phyloP scores from a whole-genome alignment of 2,797 vertebrate species.

The Enteromius paludinosus region DNA sequence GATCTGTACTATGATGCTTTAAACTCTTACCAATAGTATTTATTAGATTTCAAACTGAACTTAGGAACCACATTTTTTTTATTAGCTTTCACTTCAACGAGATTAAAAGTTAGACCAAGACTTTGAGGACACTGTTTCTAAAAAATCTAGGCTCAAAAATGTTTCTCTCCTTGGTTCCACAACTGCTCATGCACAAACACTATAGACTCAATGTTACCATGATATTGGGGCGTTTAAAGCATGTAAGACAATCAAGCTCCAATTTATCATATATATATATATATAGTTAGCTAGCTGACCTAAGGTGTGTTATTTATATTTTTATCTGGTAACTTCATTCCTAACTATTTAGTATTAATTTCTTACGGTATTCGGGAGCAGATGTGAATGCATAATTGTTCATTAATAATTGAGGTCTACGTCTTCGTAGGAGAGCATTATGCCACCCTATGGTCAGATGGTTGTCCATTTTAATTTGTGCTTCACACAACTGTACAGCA shows the following conservation, averaged over 20 bases:
- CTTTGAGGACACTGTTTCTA: not conserved
- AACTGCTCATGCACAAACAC: not conserved
- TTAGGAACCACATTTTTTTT: too few relatives aligned
- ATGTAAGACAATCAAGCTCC: not conserved
- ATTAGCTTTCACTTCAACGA: too few relatives aligned
- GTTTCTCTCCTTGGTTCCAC: not conserved
- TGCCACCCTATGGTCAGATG: not conserved
- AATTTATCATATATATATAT: too few relatives aligned
- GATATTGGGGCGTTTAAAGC: not conserved
- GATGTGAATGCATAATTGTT: not conserved
- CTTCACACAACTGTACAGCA: slow-evolving; percentile 35
- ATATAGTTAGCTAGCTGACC: too few relatives aligned
- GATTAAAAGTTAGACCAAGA: not conserved
- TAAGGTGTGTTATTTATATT: too few relatives aligned
- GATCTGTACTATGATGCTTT: not conserved
- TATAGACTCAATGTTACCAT: not conserved
- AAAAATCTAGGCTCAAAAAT: not conserved
- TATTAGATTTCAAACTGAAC: too few relatives aligned
- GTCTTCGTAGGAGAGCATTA: not conserved
- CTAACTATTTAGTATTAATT: not conserved
- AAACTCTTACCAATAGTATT: not conserved
- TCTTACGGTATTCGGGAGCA: not conserved
- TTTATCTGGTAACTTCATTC: not conserved
- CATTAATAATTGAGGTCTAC: not conserved
- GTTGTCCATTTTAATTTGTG: not conserved